Conservation (phyloP, 2,888 invertebrate species). For the Drosophila leonis region DNA sequence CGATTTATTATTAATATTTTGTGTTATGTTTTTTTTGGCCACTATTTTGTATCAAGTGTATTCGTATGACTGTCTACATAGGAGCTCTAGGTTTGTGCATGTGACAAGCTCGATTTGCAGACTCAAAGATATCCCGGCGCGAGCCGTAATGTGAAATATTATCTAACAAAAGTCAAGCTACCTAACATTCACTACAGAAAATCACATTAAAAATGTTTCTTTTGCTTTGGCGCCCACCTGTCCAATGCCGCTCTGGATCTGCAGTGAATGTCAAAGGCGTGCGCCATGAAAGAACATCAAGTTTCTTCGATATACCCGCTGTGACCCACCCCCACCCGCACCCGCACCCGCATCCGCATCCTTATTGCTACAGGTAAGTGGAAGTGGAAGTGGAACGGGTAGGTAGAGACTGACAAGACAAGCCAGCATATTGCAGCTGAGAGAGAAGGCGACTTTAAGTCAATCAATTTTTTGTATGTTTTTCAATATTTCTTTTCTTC, state of each 20-base stretch:
- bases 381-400: conserved; percentile 11
- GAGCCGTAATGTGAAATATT: conserved; percentile 81
- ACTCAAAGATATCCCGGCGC: conserved; percentile 79
- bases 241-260: conserved; percentile 48
- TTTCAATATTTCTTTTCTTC: conserved; percentile 54
- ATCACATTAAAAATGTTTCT: conserved; percentile 51
- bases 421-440: conserved; percentile 17
- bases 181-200: conserved; percentile 38
- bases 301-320: conserved; percentile 86
- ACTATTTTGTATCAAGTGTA: background rate
- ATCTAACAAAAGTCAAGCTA: conserved; percentile 73
- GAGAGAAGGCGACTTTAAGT: conserved; percentile 64
- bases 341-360: conserved; percentile 53
- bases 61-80: conserved; percentile 18
- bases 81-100: conserved; percentile 56
- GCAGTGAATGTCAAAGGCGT: conserved; percentile 85
- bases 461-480: conserved; percentile 55
- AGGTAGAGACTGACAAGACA: conserved; percentile 57
- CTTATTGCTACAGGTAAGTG: conserved; percentile 85
- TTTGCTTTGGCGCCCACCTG: conserved; percentile 37
- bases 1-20: background rate
- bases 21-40: background rate
- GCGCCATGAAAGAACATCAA: conserved; percentile 85
- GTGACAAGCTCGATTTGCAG: conserved; percentile 72
- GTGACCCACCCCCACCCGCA: conserved; percentile 85